Evolutionary conservation across 1,140 invertebrate species (phyloP), one percentile per base, ranked within the genome.

Genomic region (Doryteuthis pealeii): DNA sequence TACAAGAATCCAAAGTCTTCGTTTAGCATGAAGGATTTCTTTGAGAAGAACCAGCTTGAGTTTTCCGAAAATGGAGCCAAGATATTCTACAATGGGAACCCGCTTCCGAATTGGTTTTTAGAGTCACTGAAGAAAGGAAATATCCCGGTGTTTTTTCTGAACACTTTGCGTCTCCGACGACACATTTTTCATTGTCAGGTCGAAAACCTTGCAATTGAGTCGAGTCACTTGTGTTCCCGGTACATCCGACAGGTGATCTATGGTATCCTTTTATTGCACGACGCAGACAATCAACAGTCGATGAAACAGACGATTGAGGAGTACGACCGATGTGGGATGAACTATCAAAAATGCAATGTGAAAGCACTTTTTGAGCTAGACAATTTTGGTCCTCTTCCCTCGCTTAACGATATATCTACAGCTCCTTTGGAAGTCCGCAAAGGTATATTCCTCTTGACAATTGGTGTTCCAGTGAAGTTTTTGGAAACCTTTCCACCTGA

Each of bases 171-270:
- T 30, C 87, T 91, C 58, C 90, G 91, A 75, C 87, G 91, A 62
- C 91, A 92, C 79, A 91, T 94, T 76, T 91, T 91, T 76, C 89
- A 89, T 31, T 90, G 92, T 22, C 93, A 95, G 89, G 90, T 94
- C 14, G 94, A 96, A 86, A 90, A 94, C 80, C 90, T 91, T 79
- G 82, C 82, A 4, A 84, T 89, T 32, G 83, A 89, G 10, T 90
- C 92, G 74, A 89, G 92, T n/a, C 91, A 91, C 77, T 76, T 87
- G 28, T 90, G 91, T 76, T 89, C 91, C 43, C 82, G 92, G 68
- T 89, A 91, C 15, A 91, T 96, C 65, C 80, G 95, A 45, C 86
- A 88, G 80, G 90, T 91, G 74, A 90, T 91, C 58, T 94, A 91
- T 87, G 91, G 91, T 74, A 87, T 94, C 72, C 81, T 95, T 1